Evolutionary conservation across 2,888 invertebrate genomes (phyloP), one percentile per base, ranked within the genome.

Genomic region (Idaea dimidiata): DNA sequence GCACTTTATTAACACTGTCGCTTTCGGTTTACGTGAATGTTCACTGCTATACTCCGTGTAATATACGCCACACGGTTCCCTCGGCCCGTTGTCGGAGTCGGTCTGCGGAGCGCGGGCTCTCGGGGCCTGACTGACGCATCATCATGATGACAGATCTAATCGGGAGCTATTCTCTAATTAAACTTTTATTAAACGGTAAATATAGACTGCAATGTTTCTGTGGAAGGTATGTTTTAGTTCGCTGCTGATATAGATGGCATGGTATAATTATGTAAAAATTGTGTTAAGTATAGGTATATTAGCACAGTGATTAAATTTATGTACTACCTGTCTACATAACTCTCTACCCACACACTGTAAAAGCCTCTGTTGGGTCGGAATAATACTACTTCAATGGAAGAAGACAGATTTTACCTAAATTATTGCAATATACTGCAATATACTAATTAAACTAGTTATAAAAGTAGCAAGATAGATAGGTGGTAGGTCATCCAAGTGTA

Each of bases 111-210:
- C n/a, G 17, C 54, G n/a, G 54, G 17, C 16, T 54, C 54, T 54
- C 54, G 54, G n/a, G 54, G 54, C 17, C 54, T 58, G 60, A 62
- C 68, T 72, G 80, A 75, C 78, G 72, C 73, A 76, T 67, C 65
- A 62, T 63, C 69, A 69, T 72, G 73, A 77, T 76, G 75, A 72
- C 74, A 74, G 61, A 65, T 67, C 70, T 75, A 76, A 72, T 72
- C 66, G 60, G 63, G 63, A 57, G 57, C 60, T 64, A 59, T 66
- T 65, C 68, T 64, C 57, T 59, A 60, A 59, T 54, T 57, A 59
- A 60, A 62, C 59, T 59, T 17, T 17, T 43, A 54, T 53, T 57
- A 59, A 60, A 58, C 54, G 60, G 60, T 59, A 56, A 24, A 59
- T 54, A 33, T 57, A 56, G 55, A 55, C 59, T 16, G 54, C 63